Evolutionary conservation across 1,140 invertebrate genomes (phyloP).

Genomic region (Diachasma alloeum): DNA sequence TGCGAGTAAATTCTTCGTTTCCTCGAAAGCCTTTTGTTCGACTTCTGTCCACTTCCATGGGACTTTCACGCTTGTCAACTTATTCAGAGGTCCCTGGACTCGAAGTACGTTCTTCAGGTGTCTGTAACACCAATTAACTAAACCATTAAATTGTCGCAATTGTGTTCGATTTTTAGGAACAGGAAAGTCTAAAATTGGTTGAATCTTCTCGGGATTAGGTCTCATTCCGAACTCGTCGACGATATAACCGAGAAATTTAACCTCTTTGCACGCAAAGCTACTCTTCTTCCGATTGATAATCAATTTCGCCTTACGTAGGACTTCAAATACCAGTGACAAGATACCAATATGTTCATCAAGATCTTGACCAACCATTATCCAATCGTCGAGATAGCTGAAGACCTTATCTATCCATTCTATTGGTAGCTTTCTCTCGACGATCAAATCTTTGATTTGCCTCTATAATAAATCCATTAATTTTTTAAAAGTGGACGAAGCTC

Average conservation of each 20-base stretch:
- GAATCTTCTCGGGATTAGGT: too few relatives aligned
- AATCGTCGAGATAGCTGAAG: constrained; percentile 21
- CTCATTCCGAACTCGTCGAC: too few relatives aligned
- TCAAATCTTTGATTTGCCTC: constrained; percentile 4
- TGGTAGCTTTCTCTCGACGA: constrained; percentile 10
- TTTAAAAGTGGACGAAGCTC: constrained; percentile 24
- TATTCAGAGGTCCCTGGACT: constrained; percentile 13
- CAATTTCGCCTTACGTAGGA: constrained; percentile 9
- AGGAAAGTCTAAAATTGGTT: too few relatives aligned
- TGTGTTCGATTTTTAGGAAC: constrained; percentile 2
- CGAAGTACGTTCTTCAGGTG: constrained; percentile 3
- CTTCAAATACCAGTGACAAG: constrained; percentile 5
- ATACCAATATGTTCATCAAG: constrained; percentile 23
- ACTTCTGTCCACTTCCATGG: constrained; percentile 33
- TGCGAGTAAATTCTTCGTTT: constrained; percentile 3
- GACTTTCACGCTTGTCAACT: constrained; percentile 13
- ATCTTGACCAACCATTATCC: constrained; percentile 25
- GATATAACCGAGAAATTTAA: too few relatives aligned
- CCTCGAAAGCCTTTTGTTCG: constrained; percentile 35
- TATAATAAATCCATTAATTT: constrained; percentile 21
- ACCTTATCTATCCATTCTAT: constrained; percentile 15
- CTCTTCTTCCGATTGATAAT: constrained; percentile 17
- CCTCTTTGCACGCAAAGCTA: too few relatives aligned
- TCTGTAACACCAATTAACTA: constrained; percentile 17
- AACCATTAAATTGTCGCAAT: too few relatives aligned